These are phyloP conservation scores for Cochlearius cochlearius DNA, from an alignment of 2,113 vertebrate species.

Conservation along the genomic window DNA sequence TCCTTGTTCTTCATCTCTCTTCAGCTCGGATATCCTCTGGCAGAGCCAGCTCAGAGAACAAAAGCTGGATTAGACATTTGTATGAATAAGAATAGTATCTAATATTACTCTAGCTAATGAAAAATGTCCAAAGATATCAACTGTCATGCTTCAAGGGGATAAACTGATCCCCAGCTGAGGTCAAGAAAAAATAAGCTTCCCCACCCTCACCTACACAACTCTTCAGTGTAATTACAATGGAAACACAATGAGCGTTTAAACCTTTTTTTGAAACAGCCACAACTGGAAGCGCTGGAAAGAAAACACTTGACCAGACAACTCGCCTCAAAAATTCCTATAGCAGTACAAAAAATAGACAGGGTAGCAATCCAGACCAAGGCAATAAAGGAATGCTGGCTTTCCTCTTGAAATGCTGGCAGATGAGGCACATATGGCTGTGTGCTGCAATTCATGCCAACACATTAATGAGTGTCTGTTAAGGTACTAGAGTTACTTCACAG, in stretches of 20 bases:
- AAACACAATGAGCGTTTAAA: not conserved
- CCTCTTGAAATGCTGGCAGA: not conserved
- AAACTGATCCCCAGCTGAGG: not conserved
- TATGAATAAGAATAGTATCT: not conserved
- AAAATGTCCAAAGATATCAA: not conserved
- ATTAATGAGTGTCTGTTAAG: not conserved
- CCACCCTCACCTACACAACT: not conserved
- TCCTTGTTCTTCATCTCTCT: not conserved
- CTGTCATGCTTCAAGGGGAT: not conserved
- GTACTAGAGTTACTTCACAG: not conserved
- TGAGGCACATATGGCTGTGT: not conserved
- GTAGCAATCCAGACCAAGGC: not conserved
- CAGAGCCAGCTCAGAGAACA: constrained; percentile 1
- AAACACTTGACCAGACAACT: not conserved
- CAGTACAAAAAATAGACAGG: not conserved
- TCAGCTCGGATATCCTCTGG: not conserved
- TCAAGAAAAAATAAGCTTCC: not conserved
- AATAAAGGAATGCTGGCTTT: not conserved
- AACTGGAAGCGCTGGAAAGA: not conserved
- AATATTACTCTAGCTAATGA: not conserved
- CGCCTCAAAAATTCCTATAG: not conserved
- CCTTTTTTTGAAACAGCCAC: not conserved
- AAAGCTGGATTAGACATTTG: constrained; percentile 2
- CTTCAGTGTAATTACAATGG: not conserved
- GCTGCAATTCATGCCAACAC: not conserved